Evolutionary conservation across 1,140 invertebrate species (phyloP).

Genomic region (Drosophila murphyi): DNA sequence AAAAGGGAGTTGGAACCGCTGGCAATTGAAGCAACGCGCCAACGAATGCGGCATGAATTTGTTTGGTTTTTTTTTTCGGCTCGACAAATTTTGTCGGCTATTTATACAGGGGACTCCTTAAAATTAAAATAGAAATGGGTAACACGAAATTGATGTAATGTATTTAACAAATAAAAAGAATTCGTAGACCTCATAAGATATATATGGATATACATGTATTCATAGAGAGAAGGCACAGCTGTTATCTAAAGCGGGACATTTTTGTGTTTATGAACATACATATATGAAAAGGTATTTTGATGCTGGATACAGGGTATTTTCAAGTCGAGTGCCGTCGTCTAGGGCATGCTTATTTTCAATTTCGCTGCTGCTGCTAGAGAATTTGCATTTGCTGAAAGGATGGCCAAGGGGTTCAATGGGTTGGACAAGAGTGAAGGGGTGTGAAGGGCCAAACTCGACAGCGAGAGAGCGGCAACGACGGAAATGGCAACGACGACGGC

Average conservation of each 20-base stretch:
- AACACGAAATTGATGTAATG: not conserved
- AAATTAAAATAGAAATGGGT: not conserved
- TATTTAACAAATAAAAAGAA: not conserved
- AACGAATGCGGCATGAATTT: conserved; percentile 31
- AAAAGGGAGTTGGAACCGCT: not conserved
- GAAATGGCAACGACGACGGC: conserved; percentile 40
- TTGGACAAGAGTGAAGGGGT: not conserved
- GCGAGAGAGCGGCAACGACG: not conserved
- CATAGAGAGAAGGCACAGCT: no score
- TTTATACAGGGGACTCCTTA: not conserved
- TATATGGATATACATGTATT: no score
- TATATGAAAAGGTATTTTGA: no score
- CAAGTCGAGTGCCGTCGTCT: not conserved
- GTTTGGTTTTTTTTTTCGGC: conserved; percentile 1
- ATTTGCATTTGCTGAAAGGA: conserved; percentile 65
- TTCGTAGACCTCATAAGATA: not conserved
- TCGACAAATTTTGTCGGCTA: conserved; percentile 3
- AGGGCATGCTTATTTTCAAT: conserved; percentile 70
- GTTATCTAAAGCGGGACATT: no score
- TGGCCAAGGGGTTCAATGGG: no score
- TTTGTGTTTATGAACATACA: no score
- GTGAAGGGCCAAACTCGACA: not conserved
- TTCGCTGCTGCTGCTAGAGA: conserved; percentile 55
- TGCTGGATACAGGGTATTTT: not conserved
- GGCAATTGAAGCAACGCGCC: conserved; percentile 14